Evolutionary conservation across 30 jellyfish, hydroid and myxozoan species (phyloP).

Genomic region (Turritopsis dohrnii): DNA sequence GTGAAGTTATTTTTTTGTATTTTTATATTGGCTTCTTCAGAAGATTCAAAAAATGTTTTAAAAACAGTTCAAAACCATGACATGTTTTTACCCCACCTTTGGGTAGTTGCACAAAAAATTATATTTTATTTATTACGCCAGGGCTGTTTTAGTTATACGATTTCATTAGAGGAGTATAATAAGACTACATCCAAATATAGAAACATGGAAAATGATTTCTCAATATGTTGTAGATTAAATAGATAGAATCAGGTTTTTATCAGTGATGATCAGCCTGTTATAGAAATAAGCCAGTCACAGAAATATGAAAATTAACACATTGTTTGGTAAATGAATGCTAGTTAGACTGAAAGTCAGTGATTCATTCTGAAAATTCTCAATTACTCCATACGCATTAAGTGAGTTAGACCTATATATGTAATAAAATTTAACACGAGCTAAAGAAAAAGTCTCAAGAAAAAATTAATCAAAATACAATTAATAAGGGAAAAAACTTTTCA

Average conservation of each 20-base stretch:
- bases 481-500: neutral
- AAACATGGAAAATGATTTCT: neutral
- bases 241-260: neutral
- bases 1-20: no score
- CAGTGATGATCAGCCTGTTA: no score
- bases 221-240: neutral
- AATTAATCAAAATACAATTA: neutral
- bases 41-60: no score
- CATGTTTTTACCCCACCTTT: no score
- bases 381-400: neutral
- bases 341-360: neutral
- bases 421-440: neutral
- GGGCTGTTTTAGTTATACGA: neutral
- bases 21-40: no score
- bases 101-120: no score
- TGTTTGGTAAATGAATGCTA: neutral
- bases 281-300: neutral
- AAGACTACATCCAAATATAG: no score
- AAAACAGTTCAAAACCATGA: no score
- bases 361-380: neutral
- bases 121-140: neutral
- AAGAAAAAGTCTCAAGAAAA: neutral
- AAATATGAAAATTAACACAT: neutral
- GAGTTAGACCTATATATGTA: neutral
- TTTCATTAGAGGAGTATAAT: no score